Evolutionary conservation across 2,797 vertebrate species (phyloP).

Genomic region (Oreortyx pictus): DNA sequence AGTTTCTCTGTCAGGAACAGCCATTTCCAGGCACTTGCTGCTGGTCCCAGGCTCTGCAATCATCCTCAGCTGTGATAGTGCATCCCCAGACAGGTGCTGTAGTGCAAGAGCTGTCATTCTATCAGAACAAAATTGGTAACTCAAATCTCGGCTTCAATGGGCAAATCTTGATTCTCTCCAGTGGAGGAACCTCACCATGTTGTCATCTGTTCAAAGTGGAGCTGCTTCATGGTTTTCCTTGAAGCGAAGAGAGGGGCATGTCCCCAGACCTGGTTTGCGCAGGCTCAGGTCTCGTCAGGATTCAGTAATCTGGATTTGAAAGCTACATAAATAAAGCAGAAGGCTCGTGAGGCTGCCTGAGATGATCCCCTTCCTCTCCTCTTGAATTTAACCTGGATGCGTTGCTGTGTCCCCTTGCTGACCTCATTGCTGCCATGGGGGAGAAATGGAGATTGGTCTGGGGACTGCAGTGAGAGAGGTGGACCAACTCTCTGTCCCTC

Average conservation of each 20-base stretch:
- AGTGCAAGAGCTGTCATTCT: background rate
- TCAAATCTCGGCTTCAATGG: background rate
- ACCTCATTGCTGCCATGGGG: rapidly evolving
- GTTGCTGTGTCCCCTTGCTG: background rate
- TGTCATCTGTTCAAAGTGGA: background rate
- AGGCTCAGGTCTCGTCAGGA: background rate
- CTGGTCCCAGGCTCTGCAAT: background rate
- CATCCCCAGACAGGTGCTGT: rapidly evolving
- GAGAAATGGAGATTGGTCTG: background rate
- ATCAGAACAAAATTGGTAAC: background rate
- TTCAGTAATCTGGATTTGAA: slow-evolving; percentile 1
- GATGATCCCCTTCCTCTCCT: background rate
- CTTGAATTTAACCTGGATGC: background rate
- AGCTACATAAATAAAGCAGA: slow-evolving; percentile 16
- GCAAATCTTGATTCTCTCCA: background rate
- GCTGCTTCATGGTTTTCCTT: background rate
- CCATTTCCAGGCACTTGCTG: rapidly evolving
- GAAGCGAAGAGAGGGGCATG: background rate
- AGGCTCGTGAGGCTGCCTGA: background rate
- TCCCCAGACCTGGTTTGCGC: slow-evolving; percentile 4
- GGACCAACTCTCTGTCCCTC: background rate
- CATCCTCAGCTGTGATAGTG: rapidly evolving
- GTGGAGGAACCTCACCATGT: rapidly evolving
- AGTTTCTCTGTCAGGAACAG: background rate
- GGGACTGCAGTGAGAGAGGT: rapidly evolving